Conservation (phyloP, 2,797 vertebrate species). For the Chelon auratus region DNA sequence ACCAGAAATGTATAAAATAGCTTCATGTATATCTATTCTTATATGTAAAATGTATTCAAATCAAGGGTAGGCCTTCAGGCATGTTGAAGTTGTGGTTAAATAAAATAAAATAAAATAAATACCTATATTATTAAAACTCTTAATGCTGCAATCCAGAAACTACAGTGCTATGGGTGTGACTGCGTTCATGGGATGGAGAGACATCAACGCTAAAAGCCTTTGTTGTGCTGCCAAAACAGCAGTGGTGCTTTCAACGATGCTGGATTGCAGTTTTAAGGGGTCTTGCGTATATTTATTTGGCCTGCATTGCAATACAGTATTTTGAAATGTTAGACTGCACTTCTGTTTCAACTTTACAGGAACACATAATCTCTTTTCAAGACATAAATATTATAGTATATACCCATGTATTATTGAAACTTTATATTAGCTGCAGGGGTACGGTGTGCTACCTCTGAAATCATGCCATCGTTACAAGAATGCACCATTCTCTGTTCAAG, state of each 20-base stretch:
- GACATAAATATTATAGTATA: conserved; percentile 49
- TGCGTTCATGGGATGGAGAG: conserved; percentile 54
- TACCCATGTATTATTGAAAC: conserved; percentile 57
- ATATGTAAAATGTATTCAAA: conserved; percentile 78
- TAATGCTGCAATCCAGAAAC: conserved; percentile 80
- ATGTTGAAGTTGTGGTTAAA: conserved; percentile 72
- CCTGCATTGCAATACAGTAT: conserved; percentile 78
- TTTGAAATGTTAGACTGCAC: conserved; percentile 69
- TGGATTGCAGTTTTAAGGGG: conserved; percentile 80
- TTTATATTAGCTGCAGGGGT: conserved; percentile 69
- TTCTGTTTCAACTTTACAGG: conserved; percentile 65
- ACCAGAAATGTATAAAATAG: conserved; percentile 79
- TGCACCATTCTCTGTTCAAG: conserved; percentile 22
- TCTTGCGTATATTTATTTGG: conserved; percentile 67
- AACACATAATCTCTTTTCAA: conserved; percentile 60
- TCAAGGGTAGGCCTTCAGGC: conserved; percentile 79
- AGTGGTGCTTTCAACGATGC: conserved; percentile 73
- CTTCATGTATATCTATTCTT: conserved; percentile 81
- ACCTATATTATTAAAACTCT: conserved; percentile 69
- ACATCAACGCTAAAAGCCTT: conserved; percentile 31
- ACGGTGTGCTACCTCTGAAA: conserved; percentile 73
- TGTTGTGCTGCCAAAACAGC: conserved; percentile 64
- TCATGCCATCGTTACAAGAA: conserved; percentile 27
- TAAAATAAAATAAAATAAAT: conserved; percentile 32
- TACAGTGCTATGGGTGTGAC: conserved; percentile 52